A percentile compares a stretch with the other conserved stretches of the same genome.
These are phyloP conservation scores for Coccyzus lansbergi DNA, from an alignment of 2,797 vertebrate species.

Conservation along the genomic window DNA sequence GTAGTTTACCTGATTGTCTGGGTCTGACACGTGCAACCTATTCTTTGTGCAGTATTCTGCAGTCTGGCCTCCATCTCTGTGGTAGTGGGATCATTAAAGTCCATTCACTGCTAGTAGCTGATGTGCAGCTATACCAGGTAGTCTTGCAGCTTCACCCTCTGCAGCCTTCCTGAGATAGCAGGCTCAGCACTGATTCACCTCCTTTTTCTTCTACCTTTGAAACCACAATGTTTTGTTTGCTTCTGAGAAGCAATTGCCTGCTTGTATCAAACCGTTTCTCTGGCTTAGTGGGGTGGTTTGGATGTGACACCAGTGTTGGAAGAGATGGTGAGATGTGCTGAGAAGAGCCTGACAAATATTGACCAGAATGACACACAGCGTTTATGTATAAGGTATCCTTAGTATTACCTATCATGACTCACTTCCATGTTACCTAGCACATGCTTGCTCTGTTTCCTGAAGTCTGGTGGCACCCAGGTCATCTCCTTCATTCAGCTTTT, in stretches of 20 bases:
- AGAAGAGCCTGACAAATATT: background rate
- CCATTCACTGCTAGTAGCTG: background rate
- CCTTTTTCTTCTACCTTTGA: background rate
- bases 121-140: background rate
- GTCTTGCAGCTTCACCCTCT: background rate
- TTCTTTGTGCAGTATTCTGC: background rate
- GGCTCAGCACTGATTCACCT: background rate
- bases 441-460: background rate
- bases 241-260: background rate
- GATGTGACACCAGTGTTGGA: accelerated
- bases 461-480: background rate
- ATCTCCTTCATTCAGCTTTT: background rate
- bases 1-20: background rate
- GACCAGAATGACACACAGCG: background rate
- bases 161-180: background rate
- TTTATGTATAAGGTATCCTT: background rate
- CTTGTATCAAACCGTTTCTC: background rate
- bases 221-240: background rate
- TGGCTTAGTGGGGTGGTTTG: background rate
- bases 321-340: background rate
- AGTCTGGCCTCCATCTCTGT: background rate
- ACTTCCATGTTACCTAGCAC: background rate
- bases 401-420: background rate
- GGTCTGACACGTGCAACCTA: background rate
- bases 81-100: accelerated